phyloP scores from a whole-genome alignment of 2,113 vertebrate genomes.

The Platichthys stellatus region DNA sequence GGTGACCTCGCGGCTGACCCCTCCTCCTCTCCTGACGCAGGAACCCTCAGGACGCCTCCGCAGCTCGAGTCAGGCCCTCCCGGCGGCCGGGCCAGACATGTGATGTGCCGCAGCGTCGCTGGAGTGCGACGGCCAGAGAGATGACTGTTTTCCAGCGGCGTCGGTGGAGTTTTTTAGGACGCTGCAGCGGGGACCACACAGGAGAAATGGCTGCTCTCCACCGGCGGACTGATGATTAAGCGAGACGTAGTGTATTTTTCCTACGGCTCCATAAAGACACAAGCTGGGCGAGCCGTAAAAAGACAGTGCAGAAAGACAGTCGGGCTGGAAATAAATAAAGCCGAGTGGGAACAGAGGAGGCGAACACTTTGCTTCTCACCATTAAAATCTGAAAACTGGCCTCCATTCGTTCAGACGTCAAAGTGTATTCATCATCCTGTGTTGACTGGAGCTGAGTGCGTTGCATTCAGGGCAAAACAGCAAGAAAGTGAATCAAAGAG shows the following conservation, averaged over 20 bases:
- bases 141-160: conserved; percentile 77
- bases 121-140: conserved; percentile 74
- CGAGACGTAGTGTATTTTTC: conserved; percentile 79
- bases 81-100: conserved; percentile 50
- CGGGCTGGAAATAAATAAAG: conserved; percentile 73
- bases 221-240: conserved; percentile 75
- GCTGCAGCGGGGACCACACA: conserved; percentile 79
- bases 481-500: not conserved
- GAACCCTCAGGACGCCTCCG: conserved; percentile 37
- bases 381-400: conserved; percentile 47
- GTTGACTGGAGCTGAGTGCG: conserved; percentile 21
- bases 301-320: conserved; percentile 70
- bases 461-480: not conserved
- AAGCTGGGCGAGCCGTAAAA: conserved; percentile 71
- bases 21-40: conserved; percentile 12
- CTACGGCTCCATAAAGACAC: conserved; percentile 75
- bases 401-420: conserved; percentile 47
- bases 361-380: conserved; percentile 46
- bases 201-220: conserved; percentile 68
- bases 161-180: conserved; percentile 50
- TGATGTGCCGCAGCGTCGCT: conserved; percentile 63
- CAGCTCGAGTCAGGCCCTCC: conserved; percentile 30
- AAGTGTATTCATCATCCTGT: conserved; percentile 14
- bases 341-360: conserved; percentile 54
- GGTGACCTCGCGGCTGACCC: conserved; percentile 30